Conservation (phyloP, 2,113 vertebrate species). For the Rhizomys pruinosus region DNA sequence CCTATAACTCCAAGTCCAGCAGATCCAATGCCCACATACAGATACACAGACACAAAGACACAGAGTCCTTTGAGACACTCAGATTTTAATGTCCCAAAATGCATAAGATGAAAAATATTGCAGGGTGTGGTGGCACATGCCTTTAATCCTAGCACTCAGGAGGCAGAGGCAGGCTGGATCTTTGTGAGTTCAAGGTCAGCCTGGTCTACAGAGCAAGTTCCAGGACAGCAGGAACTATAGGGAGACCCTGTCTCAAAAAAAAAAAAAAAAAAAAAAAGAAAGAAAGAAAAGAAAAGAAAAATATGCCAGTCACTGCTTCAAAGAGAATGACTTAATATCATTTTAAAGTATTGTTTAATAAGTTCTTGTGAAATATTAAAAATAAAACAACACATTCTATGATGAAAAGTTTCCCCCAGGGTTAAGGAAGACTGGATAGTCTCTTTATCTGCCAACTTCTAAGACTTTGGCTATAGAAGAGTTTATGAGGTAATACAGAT, state of each 20-base stretch:
- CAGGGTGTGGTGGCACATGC: too few relatives aligned
- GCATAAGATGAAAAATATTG: constrained; percentile 2
- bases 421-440: not conserved
- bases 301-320: not conserved
- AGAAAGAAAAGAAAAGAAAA: constrained; percentile 10
- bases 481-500: not conserved
- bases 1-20: not conserved
- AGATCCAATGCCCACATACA: not conserved
- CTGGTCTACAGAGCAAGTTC: too few relatives aligned
- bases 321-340: not conserved
- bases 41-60: not conserved
- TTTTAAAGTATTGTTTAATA: constrained; percentile 24
- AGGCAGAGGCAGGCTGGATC: too few relatives aligned
- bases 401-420: not conserved
- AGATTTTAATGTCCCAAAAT: not conserved
- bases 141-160: too few relatives aligned
- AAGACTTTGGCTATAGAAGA: not conserved
- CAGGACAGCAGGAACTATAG: too few relatives aligned
- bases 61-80: not conserved
- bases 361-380: constrained; percentile 18
- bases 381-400: not conserved
- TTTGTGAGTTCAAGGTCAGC: too few relatives aligned
- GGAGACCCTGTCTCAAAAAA: too few relatives aligned
- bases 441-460: not conserved
- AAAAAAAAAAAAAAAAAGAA: too few relatives aligned